Percentiles rank a stretch among this genome's conserved stretches.
phyloP scores from a whole-genome alignment of 2,113 vertebrate species.

The Eurypyga helias region DNA sequence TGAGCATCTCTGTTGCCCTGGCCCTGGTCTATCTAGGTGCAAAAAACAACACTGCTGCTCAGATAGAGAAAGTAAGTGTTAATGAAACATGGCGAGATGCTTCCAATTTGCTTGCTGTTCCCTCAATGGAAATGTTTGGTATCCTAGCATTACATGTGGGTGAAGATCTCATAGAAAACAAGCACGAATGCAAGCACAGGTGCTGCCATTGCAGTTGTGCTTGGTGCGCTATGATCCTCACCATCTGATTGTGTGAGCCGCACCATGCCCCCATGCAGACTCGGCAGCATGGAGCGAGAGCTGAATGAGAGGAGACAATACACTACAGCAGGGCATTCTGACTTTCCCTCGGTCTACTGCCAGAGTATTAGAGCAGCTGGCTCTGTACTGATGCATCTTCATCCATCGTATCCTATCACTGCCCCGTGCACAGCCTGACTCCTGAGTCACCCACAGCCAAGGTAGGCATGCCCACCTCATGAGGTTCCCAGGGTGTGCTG shows the following conservation, averaged over 20 bases:
- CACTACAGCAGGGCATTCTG: background rate
- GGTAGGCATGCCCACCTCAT: accelerated
- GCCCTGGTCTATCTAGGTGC: slow-evolving; percentile 73
- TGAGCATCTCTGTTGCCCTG: slow-evolving; percentile 73
- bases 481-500: background rate
- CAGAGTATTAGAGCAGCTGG: background rate
- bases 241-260: background rate
- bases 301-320: background rate
- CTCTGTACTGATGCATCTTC: background rate
- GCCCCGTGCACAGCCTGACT: background rate
- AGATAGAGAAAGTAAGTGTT: slow-evolving; percentile 72
- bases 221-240: background rate
- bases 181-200: background rate
- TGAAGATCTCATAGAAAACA: background rate
- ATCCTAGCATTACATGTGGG: accelerated
- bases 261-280: accelerated
- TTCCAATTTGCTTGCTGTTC: background rate
- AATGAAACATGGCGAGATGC: background rate
- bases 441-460: background rate
- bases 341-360: background rate
- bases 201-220: background rate
- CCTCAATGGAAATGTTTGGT: background rate
- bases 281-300: background rate
- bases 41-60: slow-evolving; percentile 50
- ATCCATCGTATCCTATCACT: background rate